phyloP scores from a whole-genome alignment of 2,888 invertebrate species.

The Prenolepis imparis region DNA sequence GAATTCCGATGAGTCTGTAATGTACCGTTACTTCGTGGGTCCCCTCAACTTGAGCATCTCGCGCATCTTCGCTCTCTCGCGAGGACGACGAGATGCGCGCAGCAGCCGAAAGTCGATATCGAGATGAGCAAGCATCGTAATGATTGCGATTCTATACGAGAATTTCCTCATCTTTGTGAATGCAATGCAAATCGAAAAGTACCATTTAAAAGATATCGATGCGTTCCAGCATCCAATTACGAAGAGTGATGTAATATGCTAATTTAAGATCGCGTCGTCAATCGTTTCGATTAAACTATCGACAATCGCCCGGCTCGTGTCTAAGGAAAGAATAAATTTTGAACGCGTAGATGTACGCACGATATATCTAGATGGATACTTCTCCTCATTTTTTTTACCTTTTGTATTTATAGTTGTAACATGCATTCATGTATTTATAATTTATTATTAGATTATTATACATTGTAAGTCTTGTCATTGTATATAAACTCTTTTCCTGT shows the following conservation, averaged over 20 bases:
- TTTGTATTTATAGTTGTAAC: conserved; percentile 74
- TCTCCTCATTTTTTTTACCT: conserved; percentile 63
- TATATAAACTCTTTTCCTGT: conserved; percentile 26
- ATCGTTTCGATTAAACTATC: not conserved
- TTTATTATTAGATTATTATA: conserved; percentile 72
- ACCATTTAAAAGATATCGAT: not conserved
- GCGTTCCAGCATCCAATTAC: not conserved
- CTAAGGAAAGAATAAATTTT: conserved; percentile 38
- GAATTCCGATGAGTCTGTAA: conserved; percentile 84
- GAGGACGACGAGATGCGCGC: conserved; percentile 67
- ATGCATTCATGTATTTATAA: conserved; percentile 73
- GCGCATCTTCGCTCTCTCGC: conserved; percentile 69
- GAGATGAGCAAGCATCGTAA: not conserved
- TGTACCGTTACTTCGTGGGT: conserved; percentile 84
- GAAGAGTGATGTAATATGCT: not conserved
- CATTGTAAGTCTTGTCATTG: conserved; percentile 37
- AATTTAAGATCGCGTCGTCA: not conserved
- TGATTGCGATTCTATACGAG: not conserved
- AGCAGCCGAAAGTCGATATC: conserved; percentile 60
- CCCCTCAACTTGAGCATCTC: conserved; percentile 61
- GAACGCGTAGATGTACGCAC: conserved; percentile 1
- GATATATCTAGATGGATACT: conserved; percentile 49
- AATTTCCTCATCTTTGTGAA: not conserved
- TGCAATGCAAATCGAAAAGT: not conserved
- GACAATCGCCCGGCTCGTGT: conserved; percentile 7